Base-by-base conservation (phyloP, 1,140 invertebrate genomes). In the Berghia stephanieae region DNA sequence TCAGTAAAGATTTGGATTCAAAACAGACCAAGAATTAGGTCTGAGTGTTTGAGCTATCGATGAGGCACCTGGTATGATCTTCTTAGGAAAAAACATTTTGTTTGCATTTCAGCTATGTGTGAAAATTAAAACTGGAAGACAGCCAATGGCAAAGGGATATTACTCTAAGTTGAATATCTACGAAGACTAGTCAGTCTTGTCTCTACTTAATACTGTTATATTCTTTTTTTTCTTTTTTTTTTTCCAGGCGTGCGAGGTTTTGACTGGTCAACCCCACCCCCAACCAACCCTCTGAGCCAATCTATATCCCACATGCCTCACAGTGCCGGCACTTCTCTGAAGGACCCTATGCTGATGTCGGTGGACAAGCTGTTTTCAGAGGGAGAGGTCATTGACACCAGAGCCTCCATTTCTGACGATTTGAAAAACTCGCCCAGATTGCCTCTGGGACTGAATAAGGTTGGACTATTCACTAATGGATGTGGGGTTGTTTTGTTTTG, bases 331-430 rank as follows among this genome's bases (percentile, higher is more conserved):
- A 73, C n/a, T 66, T 36, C 69, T 46, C 75, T 10, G n/a, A 83
- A 79, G 95, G 95, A 90, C 78, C 86, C 94, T 2, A 97, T 97
- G 95, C 95, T 95, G 77, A 94, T 94, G 8, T 97, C 96, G 2
- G 95, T 97, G 38, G 95, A 97, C 87, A 92, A 95, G 83, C 89
- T 97, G 6, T 97, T 97, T 79, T 79, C 80, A 55, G 76, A 84
- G 67, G 84, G 83, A 31, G 86, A 86, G 75, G 79, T 82, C 24
- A 77, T 88, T 24, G 79, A 86, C 55, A 88, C 86, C 16, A 78
- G 83, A 18, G 76, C 80, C n/a, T 81, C 80, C 24, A 81, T 83
- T 68, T 27, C 72, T n/a, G 82, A 83, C 16, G 82, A 83, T 27
- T 31, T 68, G 27, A 76, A 68, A 34, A 43, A 31, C 18, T 76